Base-by-base conservation (phyloP, 2,113 vertebrate species). In the Phainopepla nitens region DNA sequence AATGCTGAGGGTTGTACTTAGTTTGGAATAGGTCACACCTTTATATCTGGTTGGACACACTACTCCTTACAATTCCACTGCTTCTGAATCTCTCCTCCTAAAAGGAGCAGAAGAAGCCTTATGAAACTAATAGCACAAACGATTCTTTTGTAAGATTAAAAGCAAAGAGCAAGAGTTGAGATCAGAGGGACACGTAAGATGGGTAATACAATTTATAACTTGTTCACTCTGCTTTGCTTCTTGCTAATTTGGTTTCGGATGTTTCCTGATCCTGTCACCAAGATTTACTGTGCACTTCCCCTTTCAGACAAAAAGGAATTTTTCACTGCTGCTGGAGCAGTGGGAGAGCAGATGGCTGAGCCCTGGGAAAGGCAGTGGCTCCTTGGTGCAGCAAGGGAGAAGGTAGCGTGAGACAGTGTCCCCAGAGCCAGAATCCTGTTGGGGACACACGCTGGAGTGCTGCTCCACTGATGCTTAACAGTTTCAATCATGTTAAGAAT, bases 221-320 rank as follows among this genome's bases (percentile, higher is more conserved):
- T 66, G 16, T 60, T 91, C 7, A 2, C 62, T 90, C 64, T n/a
- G 54, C 57, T 94, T 91, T 64, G 64, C 69, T 76, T 60, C 82
- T 83, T 56, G 41, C 51, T 95, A 86, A 96, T 91, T 94, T 94
- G 65, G 77, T 96, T 95, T 58, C 62, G 82, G 93, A 85, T 1
- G 60, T 92, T 94, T 95, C 77, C 85, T 64, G 68, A 60, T 70
- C 39, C 66, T 87, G 62, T 82, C 76, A 29, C 75, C 58, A 33
- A 81, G 85, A 72, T 84, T 88, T 92, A 94, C 81, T 76, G 47
- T 13, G 35, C 45, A 72, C 49, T 19, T 94, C 75, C 71, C 83
- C 66, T 66, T 83, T 76, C 39, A 82, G 75, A 84, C 79, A 44
- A 84, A 93, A 70, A 82, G 90, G 75, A 90, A 93, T 94, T 93